These are phyloP conservation scores for Drosophila kuntzei DNA, from an alignment of 2,888 invertebrate genomes.

Conservation along the genomic window DNA sequence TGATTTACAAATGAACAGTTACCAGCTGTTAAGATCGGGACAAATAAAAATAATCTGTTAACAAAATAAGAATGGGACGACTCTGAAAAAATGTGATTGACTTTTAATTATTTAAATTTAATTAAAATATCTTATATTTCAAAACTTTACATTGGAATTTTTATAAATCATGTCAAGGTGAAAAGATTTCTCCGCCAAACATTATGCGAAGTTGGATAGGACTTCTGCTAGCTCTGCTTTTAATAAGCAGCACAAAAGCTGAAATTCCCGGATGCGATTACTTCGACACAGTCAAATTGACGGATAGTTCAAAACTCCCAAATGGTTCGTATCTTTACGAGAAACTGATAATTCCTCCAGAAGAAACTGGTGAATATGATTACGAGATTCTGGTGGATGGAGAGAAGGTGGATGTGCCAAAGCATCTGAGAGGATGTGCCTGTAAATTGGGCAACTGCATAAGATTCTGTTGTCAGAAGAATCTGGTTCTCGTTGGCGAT, in stretches of 20 bases:
- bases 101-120: no score
- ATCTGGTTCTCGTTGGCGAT: slow-evolving; percentile 1
- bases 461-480: slow-evolving; percentile 70
- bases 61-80: no score
- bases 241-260: neutral
- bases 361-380: slow-evolving; percentile 54
- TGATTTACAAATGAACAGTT: no score
- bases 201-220: slow-evolving; percentile 12
- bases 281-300: slow-evolving; percentile 71
- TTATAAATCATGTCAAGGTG: neutral
- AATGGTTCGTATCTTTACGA: slow-evolving; percentile 72
- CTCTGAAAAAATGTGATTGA: no score
- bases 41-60: no score
- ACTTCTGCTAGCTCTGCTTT: neutral
- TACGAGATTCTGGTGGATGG: slow-evolving; percentile 45
- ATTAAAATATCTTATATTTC: neutral
- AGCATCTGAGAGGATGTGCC: slow-evolving; percentile 71
- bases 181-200: neutral
- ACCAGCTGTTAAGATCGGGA: no score
- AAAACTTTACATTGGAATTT: neutral
- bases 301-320: slow-evolving; percentile 14
- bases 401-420: slow-evolving; percentile 1
- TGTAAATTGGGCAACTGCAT: slow-evolving; percentile 79
- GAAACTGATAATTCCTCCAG: slow-evolving; percentile 58
- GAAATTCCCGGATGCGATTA: slow-evolving; percentile 63